Conservation (phyloP, 2,113 vertebrate species). For the Rhodinocichla rosea region DNA sequence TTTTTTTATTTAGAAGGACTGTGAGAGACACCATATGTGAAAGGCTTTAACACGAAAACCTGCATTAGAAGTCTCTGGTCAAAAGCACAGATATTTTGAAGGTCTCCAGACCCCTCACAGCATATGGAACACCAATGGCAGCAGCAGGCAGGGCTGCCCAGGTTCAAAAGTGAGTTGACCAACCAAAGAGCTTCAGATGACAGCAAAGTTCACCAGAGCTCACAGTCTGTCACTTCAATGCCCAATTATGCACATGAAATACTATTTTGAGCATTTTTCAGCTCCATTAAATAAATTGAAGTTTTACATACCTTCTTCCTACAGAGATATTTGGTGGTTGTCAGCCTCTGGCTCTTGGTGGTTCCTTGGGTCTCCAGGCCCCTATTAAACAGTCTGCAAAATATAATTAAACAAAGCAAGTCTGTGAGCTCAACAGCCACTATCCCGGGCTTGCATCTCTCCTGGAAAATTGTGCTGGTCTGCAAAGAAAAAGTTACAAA, state of each 20-base stretch:
- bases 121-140: not conserved
- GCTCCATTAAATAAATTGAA: not conserved
- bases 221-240: not conserved
- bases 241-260: not conserved
- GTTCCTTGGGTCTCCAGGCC: not conserved
- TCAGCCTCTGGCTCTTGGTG: not conserved
- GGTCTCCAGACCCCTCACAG: not conserved
- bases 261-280: not conserved
- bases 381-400: not conserved
- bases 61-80: not conserved
- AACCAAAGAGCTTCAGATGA: not conserved
- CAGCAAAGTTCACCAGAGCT: not conserved
- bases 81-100: not conserved
- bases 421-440: not conserved
- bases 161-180: not conserved
- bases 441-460: not conserved
- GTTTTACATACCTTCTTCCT: not conserved
- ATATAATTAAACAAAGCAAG: not conserved
- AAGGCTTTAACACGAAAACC: not conserved
- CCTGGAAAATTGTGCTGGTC: not conserved
- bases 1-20: not conserved
- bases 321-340: not conserved
- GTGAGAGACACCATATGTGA: not conserved
- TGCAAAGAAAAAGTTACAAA: slow-evolving; percentile 1
- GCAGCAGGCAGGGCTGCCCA: not conserved